A percentile compares a stretch with the other conserved stretches of the same genome.
Conservation (phyloP, 2,797 vertebrate genomes). For the Lepilemur septentrionalis region DNA sequence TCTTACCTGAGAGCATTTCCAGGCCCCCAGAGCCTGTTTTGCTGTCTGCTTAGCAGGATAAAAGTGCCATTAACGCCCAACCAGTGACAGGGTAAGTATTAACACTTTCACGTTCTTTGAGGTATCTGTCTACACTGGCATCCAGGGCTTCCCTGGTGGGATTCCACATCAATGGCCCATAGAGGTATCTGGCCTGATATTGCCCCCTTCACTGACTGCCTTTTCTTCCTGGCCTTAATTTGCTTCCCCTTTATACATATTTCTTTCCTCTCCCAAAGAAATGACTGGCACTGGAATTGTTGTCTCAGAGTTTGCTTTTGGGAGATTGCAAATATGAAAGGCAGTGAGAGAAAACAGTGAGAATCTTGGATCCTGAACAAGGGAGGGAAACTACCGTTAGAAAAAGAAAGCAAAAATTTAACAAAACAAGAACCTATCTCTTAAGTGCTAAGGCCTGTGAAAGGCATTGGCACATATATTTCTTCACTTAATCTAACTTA, state of each 20-base stretch:
- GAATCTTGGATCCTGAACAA: background rate
- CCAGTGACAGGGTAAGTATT: background rate
- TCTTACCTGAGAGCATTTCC: background rate
- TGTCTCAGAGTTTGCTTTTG: background rate
- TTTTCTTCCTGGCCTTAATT: background rate
- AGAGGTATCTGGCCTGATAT: background rate
- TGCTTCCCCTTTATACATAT: fast-evolving
- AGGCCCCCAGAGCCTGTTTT: background rate
- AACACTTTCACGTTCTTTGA: background rate
- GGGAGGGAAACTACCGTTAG: background rate
- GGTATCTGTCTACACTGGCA: background rate
- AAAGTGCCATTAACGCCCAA: background rate
- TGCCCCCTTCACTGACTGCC: background rate
- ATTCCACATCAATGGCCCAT: background rate
- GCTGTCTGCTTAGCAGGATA: background rate
- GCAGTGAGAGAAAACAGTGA: background rate
- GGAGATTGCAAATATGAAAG: background rate
- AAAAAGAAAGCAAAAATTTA: background rate
- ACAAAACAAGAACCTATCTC: background rate
- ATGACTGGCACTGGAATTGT: background rate
- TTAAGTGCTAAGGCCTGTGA: background rate
- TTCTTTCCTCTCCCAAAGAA: background rate
- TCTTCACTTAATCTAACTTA: background rate
- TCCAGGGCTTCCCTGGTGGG: background rate
- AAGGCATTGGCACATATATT: background rate